A percentile compares a stretch with the other conserved stretches of the same genome.
phyloP scores from a whole-genome alignment of 2,797 vertebrate species.

The Enteromius argenteus region DNA sequence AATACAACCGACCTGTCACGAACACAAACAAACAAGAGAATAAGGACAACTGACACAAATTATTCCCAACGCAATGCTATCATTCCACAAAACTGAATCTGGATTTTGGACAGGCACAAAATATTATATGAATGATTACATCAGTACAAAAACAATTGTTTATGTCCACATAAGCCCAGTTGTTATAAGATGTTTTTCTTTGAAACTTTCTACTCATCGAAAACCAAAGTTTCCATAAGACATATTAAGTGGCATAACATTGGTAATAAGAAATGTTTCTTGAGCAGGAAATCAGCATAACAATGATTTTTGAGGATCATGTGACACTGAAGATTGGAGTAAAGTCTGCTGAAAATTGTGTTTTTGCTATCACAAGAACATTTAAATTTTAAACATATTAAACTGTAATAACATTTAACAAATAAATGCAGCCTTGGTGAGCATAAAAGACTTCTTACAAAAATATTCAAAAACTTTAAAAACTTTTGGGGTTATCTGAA shows the following conservation, averaged over 20 bases:
- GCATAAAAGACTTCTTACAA: not conserved
- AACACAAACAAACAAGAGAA: conserved; percentile 56
- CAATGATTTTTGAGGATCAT: not conserved
- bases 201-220: not conserved
- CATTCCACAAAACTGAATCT: not conserved
- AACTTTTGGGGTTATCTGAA: not conserved
- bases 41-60: not conserved
- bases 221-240: not conserved
- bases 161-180: not conserved
- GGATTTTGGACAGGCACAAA: not conserved
- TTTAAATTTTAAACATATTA: not conserved
- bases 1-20: conserved; percentile 88
- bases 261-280: not conserved
- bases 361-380: not conserved
- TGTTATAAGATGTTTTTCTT: not conserved
- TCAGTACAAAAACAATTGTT: not conserved
- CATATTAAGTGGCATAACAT: not conserved
- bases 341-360: not conserved
- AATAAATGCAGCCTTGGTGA: not conserved
- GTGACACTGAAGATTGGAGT: not conserved
- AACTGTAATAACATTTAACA: not conserved
- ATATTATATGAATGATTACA: not conserved
- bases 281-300: not conserved
- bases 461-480: not conserved
- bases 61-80: not conserved